Evolutionary conservation across 1,140 invertebrate genomes (phyloP).

Genomic region (Danaus plexippus): DNA sequence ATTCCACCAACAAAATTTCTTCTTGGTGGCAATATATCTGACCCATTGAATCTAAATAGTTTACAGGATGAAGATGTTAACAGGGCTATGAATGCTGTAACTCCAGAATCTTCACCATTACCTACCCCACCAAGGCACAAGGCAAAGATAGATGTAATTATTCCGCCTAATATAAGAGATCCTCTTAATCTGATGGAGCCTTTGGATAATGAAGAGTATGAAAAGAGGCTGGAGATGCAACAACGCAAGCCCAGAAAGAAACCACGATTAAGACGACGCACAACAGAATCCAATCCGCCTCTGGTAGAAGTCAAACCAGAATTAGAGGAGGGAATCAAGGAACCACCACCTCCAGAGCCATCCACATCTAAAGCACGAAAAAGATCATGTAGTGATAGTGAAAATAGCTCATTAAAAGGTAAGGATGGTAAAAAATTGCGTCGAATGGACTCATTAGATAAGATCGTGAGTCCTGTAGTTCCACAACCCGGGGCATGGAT

Average conservation of each 20-base stretch:
- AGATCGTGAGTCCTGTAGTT: slow-evolving; percentile 93
- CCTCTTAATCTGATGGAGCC: slow-evolving; percentile 89
- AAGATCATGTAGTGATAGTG: slow-evolving; percentile 65
- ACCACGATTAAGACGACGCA: slow-evolving; percentile 72
- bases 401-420: slow-evolving; percentile 57
- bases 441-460: slow-evolving; percentile 82
- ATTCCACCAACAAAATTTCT: slow-evolving; percentile 94
- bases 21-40: slow-evolving; percentile 93
- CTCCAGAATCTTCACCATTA: slow-evolving; percentile 89
- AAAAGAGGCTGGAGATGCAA: slow-evolving; percentile 77
- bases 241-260: slow-evolving; percentile 77
- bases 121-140: slow-evolving; percentile 88
- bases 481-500: slow-evolving; percentile 89
- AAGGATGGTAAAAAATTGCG: slow-evolving; percentile 75
- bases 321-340: slow-evolving; percentile 47
- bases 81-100: slow-evolving; percentile 87
- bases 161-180: slow-evolving; percentile 93
- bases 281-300: slow-evolving; percentile 68
- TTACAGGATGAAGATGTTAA: slow-evolving; percentile 91
- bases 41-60: slow-evolving; percentile 95
- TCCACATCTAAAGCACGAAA: slow-evolving; percentile 59
- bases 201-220: slow-evolving; percentile 86
- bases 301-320: slow-evolving; percentile 33
- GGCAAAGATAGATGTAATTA: slow-evolving; percentile 89
- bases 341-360: slow-evolving; percentile 48